Conservation (phyloP, 2,888 invertebrate genomes). For the Volucella bombylans region DNA sequence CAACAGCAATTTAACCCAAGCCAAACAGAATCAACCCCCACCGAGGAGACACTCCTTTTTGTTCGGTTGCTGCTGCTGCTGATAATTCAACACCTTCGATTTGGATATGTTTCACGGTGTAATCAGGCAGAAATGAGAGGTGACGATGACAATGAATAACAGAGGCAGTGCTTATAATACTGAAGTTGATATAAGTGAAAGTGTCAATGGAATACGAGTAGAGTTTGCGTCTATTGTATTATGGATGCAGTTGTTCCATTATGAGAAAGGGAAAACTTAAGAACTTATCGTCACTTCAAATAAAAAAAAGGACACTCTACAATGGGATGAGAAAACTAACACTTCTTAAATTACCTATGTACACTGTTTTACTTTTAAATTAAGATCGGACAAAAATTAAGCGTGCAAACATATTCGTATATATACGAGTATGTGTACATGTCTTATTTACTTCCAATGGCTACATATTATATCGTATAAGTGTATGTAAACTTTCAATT, state of each 20-base stretch:
- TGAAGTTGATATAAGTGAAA: slow-evolving; percentile 17
- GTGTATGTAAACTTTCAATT: slow-evolving; percentile 45
- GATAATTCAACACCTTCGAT: slow-evolving; percentile 58
- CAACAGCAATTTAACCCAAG: slow-evolving; percentile 58
- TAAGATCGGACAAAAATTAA: too few relatives aligned
- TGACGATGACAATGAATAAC: slow-evolving; percentile 29
- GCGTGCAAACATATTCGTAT: too few relatives aligned
- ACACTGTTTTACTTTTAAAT: slow-evolving; percentile 10
- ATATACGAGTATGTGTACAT: too few relatives aligned
- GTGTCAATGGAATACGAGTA: slow-evolving; percentile 16
- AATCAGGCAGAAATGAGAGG: slow-evolving; percentile 22
- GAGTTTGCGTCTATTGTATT: slow-evolving; percentile 23
- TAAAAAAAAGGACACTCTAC: slow-evolving; percentile 3
- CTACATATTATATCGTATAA: too few relatives aligned
- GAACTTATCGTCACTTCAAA: slow-evolving; percentile 53
- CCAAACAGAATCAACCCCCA: slow-evolving; percentile 48
- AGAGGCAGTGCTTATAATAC: slow-evolving; percentile 10
- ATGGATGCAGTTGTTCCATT: slow-evolving; percentile 42
- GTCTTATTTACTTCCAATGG: too few relatives aligned
- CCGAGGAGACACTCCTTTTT: slow-evolving; percentile 51
- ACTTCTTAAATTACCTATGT: slow-evolving; percentile 9
- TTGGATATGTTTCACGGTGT: slow-evolving; percentile 54
- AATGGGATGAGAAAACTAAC: slow-evolving; percentile 12
- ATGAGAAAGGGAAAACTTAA: slow-evolving; percentile 56
- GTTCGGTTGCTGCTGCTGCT: slow-evolving; percentile 24